Evolutionary conservation across 2,888 invertebrate species (phyloP), one percentile per base, ranked within the genome.

Genomic region (Labia minor): DNA sequence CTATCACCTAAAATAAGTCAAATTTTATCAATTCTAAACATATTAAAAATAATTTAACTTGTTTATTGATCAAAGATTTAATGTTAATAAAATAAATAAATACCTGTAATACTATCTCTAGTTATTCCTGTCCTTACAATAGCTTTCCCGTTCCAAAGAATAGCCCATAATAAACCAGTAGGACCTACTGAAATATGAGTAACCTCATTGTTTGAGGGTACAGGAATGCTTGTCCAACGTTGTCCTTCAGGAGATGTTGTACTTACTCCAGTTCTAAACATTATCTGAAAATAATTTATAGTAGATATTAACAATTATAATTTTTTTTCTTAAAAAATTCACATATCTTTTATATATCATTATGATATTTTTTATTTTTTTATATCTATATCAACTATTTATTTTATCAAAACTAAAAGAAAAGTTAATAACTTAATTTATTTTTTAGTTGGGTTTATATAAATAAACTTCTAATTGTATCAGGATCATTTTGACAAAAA

Each of bases 81-180:
- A n/a, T n/a, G n/a, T n/a, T n/a, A n/a, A n/a, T n/a, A n/a, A n/a
- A n/a, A n/a, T n/a, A n/a, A n/a, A n/a, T n/a, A n/a, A 61, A 16
- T 33, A 78, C 89, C 89, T 74, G 83, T 83, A 63, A 83, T 81
- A 73, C 83, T 84, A 73, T 92, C 89, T 74, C 92, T 85, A 8
- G 87, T 89, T n/a, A 95, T 83, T 21, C 92, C 92, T 68, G 86
- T 85, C 70, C 95, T 84, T 65, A 93, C 88, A 62, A 95, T 81
- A 20, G 88, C 89, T 72, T 87, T 83, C 0, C 95, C 95, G 74
- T 89, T 88, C 83, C 90, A 87, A 1, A 93, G 83, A 37, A 91
- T 82, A 10, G 90, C 89, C 94, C 95, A 95, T 0, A 93, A 89
- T 67, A 92, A 80, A 0, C 94, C 95, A 6, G 89, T 87, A 1